Base-by-base conservation (phyloP, 2,888 invertebrate species). In the Parnassius glacialis region DNA sequence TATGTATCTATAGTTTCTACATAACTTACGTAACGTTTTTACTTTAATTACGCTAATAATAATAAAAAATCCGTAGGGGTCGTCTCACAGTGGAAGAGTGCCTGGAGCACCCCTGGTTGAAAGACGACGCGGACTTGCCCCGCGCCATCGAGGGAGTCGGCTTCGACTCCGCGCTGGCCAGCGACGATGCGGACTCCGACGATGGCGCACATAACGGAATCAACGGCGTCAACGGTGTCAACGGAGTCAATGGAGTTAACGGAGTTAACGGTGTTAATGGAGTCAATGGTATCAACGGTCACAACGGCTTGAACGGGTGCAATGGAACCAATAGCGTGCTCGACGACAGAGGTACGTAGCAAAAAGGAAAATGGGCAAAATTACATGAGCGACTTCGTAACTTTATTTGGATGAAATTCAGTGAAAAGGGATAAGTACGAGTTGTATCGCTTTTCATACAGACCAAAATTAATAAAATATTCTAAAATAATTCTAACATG, bases 21-120 rank as follows among this genome's bases (percentile, higher is more conserved):
- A n/a, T n/a, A n/a, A n/a, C n/a, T n/a, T n/a, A n/a, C n/a, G n/a
- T n/a, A n/a, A n/a, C n/a, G 16, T 20, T 20, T 20, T 20, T 20
- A 20, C 16, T 20, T 20, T 20, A 20, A 20, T 20, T 20, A 20
- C 16, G 16, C 16, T 20, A 20, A 20, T 20, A 20, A 20, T 20
- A 20, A 20, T 16, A 1, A 20, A 34, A 34, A 34, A 10, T 93
- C 93, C 11, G 12, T 92, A 98, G 98, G 89, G 95, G 95, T 89
- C 95, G 98, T 90, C 94, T 98, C 91, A 95, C 95, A 83, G 97
- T 97, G 79, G 94, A 94, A 79, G 96, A 97, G 90, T 96, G 98
- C 91, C 94, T 98, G 82, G 94, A 96, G 84, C 98, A 98, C 92
- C 94, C 95, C 78, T 98, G 98, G 98, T 94, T 98, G 74, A 93